Percentiles rank a stretch among this genome's conserved stretches.
phyloP scores from a whole-genome alignment of 1,140 invertebrate species.

The Ceratosolen solmsi region DNA sequence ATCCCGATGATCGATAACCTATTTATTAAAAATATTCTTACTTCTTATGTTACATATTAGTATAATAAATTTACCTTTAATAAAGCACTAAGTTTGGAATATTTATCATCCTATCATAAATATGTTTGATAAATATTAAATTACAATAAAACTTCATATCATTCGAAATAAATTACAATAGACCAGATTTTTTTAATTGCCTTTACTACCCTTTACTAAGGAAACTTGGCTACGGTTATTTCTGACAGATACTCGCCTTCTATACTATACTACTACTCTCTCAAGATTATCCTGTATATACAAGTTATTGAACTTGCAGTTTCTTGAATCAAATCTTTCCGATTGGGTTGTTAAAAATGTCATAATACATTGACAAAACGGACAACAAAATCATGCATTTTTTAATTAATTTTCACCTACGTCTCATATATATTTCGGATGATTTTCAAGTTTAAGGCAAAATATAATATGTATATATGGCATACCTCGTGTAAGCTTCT shows the following conservation, averaged over 20 bases:
- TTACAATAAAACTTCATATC: background rate
- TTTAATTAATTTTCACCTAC: too few relatives aligned
- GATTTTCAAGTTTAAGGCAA: too few relatives aligned
- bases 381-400: background rate
- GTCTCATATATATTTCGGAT: too few relatives aligned
- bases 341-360: background rate
- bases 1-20: too few relatives aligned
- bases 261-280: background rate
- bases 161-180: background rate
- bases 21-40: too few relatives aligned
- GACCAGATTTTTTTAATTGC: background rate
- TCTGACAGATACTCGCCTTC: background rate
- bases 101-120: background rate
- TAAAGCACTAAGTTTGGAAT: background rate
- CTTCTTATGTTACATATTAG: too few relatives aligned
- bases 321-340: background rate
- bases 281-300: background rate
- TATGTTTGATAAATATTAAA: background rate
- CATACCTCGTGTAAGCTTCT: too few relatives aligned
- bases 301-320: background rate
- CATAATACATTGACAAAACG: background rate
- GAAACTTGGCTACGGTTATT: background rate
- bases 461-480: too few relatives aligned
- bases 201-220: slow-evolving; percentile 1
- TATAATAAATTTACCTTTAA: background rate